phyloP scores from a whole-genome alignment of 2,888 invertebrate genomes.

The Timema cristinae region DNA sequence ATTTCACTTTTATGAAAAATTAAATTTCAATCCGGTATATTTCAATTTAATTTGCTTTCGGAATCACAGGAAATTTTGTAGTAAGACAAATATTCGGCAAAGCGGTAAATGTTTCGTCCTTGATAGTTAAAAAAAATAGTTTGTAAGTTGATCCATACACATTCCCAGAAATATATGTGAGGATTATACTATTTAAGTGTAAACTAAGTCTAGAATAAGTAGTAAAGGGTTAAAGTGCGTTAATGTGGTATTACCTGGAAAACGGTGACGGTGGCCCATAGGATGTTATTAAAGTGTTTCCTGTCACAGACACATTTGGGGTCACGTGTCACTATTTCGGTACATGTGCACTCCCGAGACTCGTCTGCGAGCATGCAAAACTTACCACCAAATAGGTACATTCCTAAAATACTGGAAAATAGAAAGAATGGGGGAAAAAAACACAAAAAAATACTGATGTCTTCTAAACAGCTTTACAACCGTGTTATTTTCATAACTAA shows the following conservation, averaged over 20 bases:
- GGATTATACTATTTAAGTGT: too few relatives aligned
- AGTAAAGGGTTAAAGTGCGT: too few relatives aligned
- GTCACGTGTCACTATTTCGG: slow-evolving; percentile 83
- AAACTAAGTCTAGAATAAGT: too few relatives aligned
- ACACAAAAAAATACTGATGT: slow-evolving; percentile 10
- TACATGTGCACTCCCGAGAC: slow-evolving; percentile 85
- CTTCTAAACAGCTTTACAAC: slow-evolving; percentile 10
- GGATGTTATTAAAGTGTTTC: slow-evolving; percentile 98
- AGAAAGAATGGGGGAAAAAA: slow-evolving; percentile 30
- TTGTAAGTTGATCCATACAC: neutral
- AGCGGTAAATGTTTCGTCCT: too few relatives aligned
- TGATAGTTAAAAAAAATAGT: neutral
- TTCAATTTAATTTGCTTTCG: too few relatives aligned
- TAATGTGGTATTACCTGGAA: slow-evolving; percentile 73
- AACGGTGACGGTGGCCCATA: slow-evolving; percentile 96
- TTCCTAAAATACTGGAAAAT: slow-evolving; percentile 92
- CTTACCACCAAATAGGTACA: slow-evolving; percentile 99
- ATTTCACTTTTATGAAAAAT: too few relatives aligned
- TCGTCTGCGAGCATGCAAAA: slow-evolving; percentile 96
- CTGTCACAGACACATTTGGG: slow-evolving; percentile 93
- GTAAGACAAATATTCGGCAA: too few relatives aligned
- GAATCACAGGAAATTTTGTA: too few relatives aligned
- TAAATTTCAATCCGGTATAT: too few relatives aligned
- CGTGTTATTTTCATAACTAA: slow-evolving; percentile 32
- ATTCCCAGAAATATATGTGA: neutral